These are phyloP conservation scores for Sepioteuthis lessoniana DNA, from an alignment of 2,888 invertebrate genomes.

Conservation along the genomic window DNA sequence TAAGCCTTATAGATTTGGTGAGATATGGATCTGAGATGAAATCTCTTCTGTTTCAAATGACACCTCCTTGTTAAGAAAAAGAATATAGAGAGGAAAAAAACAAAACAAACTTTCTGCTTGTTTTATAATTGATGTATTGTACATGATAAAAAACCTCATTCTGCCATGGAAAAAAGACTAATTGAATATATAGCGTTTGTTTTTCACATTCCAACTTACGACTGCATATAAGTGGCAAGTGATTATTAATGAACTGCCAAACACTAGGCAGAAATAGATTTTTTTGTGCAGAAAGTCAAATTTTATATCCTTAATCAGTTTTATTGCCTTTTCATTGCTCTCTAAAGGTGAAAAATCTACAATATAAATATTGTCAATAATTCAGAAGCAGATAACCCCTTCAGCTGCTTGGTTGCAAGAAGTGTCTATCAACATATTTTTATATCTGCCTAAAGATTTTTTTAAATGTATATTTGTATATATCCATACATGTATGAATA, in stretches of 20 bases:
- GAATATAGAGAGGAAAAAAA: background rate
- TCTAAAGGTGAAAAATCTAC: background rate
- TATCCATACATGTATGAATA: too few species aligned
- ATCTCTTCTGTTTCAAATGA: conserved; percentile 17
- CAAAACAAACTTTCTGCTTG: background rate
- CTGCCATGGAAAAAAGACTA: background rate
- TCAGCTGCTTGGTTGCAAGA: background rate
- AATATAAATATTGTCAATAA: background rate
- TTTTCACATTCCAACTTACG: background rate
- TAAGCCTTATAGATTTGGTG: background rate
- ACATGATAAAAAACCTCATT: background rate
- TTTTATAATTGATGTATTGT: conserved; percentile 2
- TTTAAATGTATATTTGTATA: background rate
- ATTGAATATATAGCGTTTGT: conserved; percentile 33
- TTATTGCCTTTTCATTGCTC: conserved; percentile 12
- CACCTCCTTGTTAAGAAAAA: background rate
- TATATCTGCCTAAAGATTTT: background rate
- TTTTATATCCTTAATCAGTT: background rate
- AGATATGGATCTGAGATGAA: conserved; percentile 12
- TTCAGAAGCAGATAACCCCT: background rate
- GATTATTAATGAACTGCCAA: conserved; percentile 33
- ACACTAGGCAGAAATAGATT: background rate
- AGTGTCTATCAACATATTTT: background rate
- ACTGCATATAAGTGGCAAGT: background rate
- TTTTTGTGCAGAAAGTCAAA: background rate